Evolutionary conservation across 1,140 invertebrate genomes (phyloP).

Genomic region (Gonatopus flavifemur): DNA sequence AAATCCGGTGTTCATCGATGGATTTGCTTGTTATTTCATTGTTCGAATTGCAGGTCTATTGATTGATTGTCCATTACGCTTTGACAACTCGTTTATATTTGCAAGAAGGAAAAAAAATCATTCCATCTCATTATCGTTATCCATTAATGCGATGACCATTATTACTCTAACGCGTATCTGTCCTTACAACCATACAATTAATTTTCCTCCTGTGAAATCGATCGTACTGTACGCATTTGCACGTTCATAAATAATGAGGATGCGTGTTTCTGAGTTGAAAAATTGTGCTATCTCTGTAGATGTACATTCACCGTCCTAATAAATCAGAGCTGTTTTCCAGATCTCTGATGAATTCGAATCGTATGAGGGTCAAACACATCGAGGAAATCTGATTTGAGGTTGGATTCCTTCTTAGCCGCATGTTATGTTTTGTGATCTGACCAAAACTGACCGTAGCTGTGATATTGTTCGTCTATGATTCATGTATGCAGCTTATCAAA

Average conservation of each 20-base stretch:
- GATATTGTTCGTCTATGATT: no score
- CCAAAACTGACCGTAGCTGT: no score
- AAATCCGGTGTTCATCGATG: background rate
- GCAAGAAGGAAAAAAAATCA: no score
- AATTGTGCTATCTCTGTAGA: constrained; percentile 30
- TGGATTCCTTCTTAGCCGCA: no score
- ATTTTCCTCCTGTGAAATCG: constrained; percentile 52
- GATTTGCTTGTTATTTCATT: no score
- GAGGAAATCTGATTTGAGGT: no score
- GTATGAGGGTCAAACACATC: constrained; percentile 16
- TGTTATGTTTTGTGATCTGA: no score
- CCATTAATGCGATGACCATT: constrained; percentile 53
- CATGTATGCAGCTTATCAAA: no score
- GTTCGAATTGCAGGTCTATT: no score
- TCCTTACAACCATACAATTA: constrained; percentile 37
- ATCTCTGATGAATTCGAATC: constrained; percentile 25
- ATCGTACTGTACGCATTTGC: constrained; percentile 48
- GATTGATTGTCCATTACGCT: no score
- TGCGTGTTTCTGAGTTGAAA: constrained; percentile 42
- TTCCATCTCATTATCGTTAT: constrained; percentile 56
- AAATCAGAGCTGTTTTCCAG: constrained; percentile 36
- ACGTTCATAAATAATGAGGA: constrained; percentile 52
- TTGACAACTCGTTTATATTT: no score
- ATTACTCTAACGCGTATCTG: constrained; percentile 54
- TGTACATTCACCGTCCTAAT: constrained; percentile 30